Conservation (phyloP, 2,113 vertebrate species). For the Anguilla japonica region DNA sequence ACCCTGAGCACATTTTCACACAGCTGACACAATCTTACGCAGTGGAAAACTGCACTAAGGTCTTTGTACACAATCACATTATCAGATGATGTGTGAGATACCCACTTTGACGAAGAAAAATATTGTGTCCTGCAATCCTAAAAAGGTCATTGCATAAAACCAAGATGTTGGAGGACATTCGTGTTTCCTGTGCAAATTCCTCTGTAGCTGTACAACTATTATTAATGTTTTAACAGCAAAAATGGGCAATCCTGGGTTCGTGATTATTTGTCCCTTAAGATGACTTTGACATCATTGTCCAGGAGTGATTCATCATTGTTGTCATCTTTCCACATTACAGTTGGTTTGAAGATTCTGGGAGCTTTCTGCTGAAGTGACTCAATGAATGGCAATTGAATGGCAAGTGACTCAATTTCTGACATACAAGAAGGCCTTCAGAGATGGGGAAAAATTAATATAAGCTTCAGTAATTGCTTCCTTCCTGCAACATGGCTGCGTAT, state of each 20-base stretch:
- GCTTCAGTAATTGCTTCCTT: conserved; percentile 63
- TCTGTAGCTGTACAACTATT: too few relatives aligned
- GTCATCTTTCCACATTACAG: neutral
- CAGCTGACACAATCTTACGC: neutral
- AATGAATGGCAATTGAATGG: conserved; percentile 23
- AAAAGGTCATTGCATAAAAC: neutral
- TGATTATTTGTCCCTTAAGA: neutral
- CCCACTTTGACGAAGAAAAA: neutral
- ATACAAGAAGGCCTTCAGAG: conserved; percentile 49
- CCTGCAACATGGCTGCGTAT: conserved; percentile 54
- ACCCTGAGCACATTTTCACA: neutral
- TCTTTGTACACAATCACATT: neutral
- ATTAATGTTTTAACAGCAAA: too few relatives aligned
- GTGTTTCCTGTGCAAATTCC: neutral
- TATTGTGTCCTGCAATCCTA: neutral
- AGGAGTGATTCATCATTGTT: neutral
- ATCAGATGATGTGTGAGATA: neutral
- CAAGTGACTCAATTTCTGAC: conserved; percentile 15
- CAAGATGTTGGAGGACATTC: neutral
- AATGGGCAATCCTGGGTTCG: neutral
- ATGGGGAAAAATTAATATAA: conserved; percentile 44
- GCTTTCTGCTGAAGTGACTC: neutral
- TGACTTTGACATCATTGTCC: neutral
- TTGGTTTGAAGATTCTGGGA: neutral
- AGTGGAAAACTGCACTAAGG: neutral